Base-by-base conservation (phyloP, 2,797 vertebrate genomes). In the Geotrypetes seraphini region DNA sequence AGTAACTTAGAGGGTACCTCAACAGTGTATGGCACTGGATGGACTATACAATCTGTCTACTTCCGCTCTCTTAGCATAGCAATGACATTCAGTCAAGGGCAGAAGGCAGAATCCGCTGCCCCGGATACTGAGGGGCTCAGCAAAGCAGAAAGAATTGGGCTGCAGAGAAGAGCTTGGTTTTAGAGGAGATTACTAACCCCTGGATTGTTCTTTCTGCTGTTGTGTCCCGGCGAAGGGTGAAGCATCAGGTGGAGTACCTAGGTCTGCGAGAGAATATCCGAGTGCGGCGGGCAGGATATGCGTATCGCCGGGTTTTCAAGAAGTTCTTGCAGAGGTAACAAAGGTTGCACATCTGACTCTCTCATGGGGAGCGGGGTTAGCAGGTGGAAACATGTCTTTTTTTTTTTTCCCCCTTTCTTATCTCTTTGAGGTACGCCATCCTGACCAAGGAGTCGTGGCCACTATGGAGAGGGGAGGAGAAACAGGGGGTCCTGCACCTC, bases 221-320 rank as follows among this genome's bases (percentile, higher is more conserved):
- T 19, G n/a, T 22, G 12, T 8, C 19, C 12, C 19, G 8, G 14
- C 12, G 4, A 20, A 72, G 86, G 5, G 84, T 78, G 26, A 75
- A 58, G 28, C 87, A 89, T 39, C 87, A 89, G 49, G 87, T 88
- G 47, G 86, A 89, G 48, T 89, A 89, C 57, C 53, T 89, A 43
- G 87, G 87, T 4, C 69, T 89, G 10, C 55, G 84, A 6, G 87
- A 89, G 57, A 89, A 89, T 51, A 89, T 89, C 37, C 59, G 87
- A 1, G 85, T 89, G 10, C 83, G 86, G 3, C 63, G 87, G 1
- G 87, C 87, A 0, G 87, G 84, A 17, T 89, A 86, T 1, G 84
- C 86, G 4, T 90, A 82, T 48, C 66, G 86, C 4, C 63, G 87
- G 1, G 17, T 36, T 43, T 87, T 88, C 55, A 69, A 40, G 33